These are phyloP conservation scores for Drosophila conformis DNA, from an alignment of 2,888 invertebrate species.

Conservation along the genomic window DNA sequence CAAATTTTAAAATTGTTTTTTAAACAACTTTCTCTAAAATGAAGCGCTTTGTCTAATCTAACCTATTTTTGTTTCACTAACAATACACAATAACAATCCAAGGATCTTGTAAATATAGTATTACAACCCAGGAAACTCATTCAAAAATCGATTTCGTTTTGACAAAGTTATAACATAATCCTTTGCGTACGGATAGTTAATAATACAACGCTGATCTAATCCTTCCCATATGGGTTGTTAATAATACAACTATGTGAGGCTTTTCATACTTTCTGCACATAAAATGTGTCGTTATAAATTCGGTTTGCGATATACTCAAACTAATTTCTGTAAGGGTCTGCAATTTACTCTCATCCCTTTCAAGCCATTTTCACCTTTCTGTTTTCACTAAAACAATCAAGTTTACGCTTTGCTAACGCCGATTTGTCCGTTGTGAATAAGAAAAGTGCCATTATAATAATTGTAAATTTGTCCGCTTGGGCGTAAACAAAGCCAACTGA, in stretches of 20 bases:
- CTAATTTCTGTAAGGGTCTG: background rate
- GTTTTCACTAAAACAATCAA: background rate
- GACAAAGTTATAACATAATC: background rate
- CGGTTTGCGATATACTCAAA: background rate
- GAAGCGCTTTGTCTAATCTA: background rate
- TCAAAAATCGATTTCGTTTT: background rate
- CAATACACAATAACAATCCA: background rate
- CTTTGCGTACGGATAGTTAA: background rate
- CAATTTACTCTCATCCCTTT: background rate
- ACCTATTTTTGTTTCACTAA: background rate
- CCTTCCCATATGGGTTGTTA: background rate
- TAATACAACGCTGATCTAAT: background rate
- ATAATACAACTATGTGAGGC: background rate
- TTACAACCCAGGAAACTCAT: background rate
- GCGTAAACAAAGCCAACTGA: slow-evolving; percentile 3
- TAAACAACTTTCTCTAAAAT: background rate
- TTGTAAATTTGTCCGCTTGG: background rate
- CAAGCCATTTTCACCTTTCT: background rate
- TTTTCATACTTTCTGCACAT: background rate
- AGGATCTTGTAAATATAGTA: background rate
- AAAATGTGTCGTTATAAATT: background rate
- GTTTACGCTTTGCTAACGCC: background rate
- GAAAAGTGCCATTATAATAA: background rate
- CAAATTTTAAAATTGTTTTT: background rate
- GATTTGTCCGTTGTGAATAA: background rate